Evolutionary conservation across 2,888 invertebrate species (phyloP), one percentile per base, ranked within the genome.

Genomic region (Caenorhabditis parvicauda): DNA sequence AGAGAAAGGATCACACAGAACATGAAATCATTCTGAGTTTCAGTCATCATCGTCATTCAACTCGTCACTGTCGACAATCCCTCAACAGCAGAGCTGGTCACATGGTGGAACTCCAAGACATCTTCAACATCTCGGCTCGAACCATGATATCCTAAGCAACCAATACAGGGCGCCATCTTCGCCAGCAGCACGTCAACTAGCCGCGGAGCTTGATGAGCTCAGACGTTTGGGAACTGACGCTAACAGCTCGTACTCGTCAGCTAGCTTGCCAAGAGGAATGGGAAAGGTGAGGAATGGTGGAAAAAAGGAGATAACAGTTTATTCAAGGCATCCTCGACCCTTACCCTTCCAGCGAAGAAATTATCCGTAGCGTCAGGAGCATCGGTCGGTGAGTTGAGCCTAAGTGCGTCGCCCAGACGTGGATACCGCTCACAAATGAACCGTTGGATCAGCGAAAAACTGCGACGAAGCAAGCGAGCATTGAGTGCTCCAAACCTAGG

Each of bases 401-500:
- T 50, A 17, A 64, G 67, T 21, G 58, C 59, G 58, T 55, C 55
- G 54, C 60, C 59, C 45, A 58, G 59, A 53, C 60, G 61, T 35
- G 59, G 56, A 46, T 69, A 69, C 58, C 66, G 66, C 54, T 59
- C 60, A 50, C 67, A 67, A 62, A 70, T 72, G 70, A 70, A 72
- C 60, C 67, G 70, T 44, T 70, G 70, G 70, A 67, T 70, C 49
- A 55, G 51, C 50, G 70, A 64, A 51, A 70, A 70, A 53, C 54
- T 70, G 54, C 51, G 64, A 50, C 53, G 65, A 24, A 70, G 54
- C 24, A 69, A 85, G 85, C 87, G 86, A 84, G 90, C 90, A 84
- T 89, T 88, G 81, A 91, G 91, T 81, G 91, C 91, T 82, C 92
- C 92, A 81, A 90, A 91, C 86, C 86, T 92, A 91, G 91, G 91